These are phyloP conservation scores for Drosophila micromelanica DNA, from an alignment of 1,140 invertebrate genomes.

Conservation along the genomic window DNA sequence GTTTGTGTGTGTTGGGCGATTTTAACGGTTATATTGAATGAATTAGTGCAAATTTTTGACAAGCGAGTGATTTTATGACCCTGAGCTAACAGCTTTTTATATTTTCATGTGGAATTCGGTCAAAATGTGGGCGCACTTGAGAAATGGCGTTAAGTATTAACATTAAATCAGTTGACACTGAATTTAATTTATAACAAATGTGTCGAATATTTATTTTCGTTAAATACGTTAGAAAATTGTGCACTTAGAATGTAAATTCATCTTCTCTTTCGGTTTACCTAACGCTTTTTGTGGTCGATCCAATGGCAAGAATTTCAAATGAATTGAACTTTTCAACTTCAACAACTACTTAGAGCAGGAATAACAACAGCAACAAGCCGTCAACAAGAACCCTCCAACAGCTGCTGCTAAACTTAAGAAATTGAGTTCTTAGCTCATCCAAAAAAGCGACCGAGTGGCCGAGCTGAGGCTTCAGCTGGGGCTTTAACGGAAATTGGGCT, in stretches of 20 bases:
- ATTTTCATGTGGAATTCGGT: slow-evolving; percentile 21
- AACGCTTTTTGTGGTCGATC: too few relatives aligned
- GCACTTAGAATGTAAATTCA: too few relatives aligned
- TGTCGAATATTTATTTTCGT: too few relatives aligned
- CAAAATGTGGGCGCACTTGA: slow-evolving; percentile 40
- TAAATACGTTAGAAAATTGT: too few relatives aligned
- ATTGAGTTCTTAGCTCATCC: slow-evolving; percentile 68
- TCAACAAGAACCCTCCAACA: slow-evolving; percentile 42
- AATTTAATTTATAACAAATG: slow-evolving; percentile 3
- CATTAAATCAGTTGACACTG: not conserved
- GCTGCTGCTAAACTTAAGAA: slow-evolving; percentile 44
- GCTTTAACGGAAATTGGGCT: slow-evolving; percentile 76
- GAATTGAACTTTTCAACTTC: slow-evolving; percentile 61
- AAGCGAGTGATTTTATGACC: slow-evolving; percentile 69
- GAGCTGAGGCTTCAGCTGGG: slow-evolving; percentile 17
- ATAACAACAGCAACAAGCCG: slow-evolving; percentile 33
- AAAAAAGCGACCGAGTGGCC: slow-evolving; percentile 1
- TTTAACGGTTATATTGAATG: slow-evolving; percentile 70
- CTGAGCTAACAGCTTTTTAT: slow-evolving; percentile 24
- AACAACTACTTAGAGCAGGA: slow-evolving; percentile 42
- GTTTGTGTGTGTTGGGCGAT: slow-evolving; percentile 7
- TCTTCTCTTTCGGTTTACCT: too few relatives aligned
- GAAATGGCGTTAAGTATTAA: slow-evolving; percentile 29
- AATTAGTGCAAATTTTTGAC: slow-evolving; percentile 79
- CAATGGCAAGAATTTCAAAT: not conserved